A percentile compares a stretch with the other conserved stretches of the same genome.
Conservation (phyloP, 2,888 invertebrate species). For the Hedya salicella region DNA sequence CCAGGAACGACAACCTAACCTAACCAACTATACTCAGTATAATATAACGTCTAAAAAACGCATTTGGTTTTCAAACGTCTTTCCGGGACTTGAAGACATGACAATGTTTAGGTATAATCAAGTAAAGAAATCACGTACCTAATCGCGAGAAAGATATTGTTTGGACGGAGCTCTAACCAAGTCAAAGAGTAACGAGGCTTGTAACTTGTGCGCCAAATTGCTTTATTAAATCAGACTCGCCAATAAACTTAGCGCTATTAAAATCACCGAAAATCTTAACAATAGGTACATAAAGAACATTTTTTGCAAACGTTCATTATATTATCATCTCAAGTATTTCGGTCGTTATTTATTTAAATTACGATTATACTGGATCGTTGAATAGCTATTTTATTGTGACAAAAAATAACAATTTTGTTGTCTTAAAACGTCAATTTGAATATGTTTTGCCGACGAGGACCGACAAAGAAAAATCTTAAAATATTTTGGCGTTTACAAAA, state of each 20-base stretch:
- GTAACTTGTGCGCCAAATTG: conserved; percentile 28
- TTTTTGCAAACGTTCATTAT: conserved; percentile 21
- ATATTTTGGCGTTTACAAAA: conserved; percentile 3
- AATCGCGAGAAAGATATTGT: conserved; percentile 23
- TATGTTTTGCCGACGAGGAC: conserved; percentile 24
- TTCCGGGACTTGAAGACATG: not conserved
- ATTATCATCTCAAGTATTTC: conserved; percentile 16
- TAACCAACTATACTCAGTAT: too few species aligned
- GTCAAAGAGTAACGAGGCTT: conserved; percentile 22
- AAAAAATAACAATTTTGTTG: conserved; percentile 18
- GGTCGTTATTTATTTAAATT: conserved; percentile 26
- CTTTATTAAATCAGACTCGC: conserved; percentile 32
- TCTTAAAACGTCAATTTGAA: conserved; percentile 19
- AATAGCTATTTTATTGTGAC: conserved; percentile 23
- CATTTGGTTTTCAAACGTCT: not conserved
- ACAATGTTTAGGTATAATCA: not conserved
- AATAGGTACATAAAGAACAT: too few species aligned
- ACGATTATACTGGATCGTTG: conserved; percentile 11
- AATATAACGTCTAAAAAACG: too few species aligned
- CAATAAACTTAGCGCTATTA: conserved; percentile 12
- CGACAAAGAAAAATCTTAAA: conserved; percentile 9
- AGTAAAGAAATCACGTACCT: too few species aligned
- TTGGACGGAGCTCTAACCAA: conserved; percentile 6
- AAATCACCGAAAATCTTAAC: conserved; percentile 18
- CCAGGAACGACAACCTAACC: too few species aligned